Conservation (phyloP, 2,113 vertebrate genomes). For the Coptodon bakossiorum region DNA sequence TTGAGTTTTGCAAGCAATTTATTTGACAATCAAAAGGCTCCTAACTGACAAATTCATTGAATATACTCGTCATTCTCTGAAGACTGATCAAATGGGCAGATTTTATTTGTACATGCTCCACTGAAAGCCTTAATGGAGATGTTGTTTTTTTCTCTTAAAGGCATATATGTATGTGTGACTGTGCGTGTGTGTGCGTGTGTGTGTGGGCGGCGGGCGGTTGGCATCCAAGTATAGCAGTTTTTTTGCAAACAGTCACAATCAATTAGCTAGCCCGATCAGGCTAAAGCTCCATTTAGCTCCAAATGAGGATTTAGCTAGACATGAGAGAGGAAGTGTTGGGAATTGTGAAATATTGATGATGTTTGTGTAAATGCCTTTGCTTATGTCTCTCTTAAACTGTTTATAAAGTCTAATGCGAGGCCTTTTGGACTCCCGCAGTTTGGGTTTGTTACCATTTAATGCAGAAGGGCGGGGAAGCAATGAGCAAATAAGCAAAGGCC, state of each 20-base stretch:
- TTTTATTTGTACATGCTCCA: conserved; percentile 53
- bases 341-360: conserved; percentile 75
- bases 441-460: conserved; percentile 66
- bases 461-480: conserved; percentile 47
- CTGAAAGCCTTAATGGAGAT: conserved; percentile 36
- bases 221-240: conserved; percentile 31
- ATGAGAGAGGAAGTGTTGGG: conserved; percentile 62
- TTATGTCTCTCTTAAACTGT: conserved; percentile 63
- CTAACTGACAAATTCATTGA: conserved; percentile 18
- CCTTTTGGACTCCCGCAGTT: conserved; percentile 64
- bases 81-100: conserved; percentile 43
- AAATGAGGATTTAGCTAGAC: conserved; percentile 51
- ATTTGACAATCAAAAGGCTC: conserved; percentile 31
- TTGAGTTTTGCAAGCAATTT: neutral
- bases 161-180: neutral
- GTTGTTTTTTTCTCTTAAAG: conserved; percentile 8
- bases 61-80: neutral
- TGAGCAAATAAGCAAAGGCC: conserved; percentile 68
- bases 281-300: conserved; percentile 42
- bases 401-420: conserved; percentile 70
- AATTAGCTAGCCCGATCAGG: conserved; percentile 58
- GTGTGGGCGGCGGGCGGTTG: neutral
- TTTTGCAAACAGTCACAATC: conserved; percentile 61
- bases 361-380: conserved; percentile 71
- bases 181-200: neutral